Percentiles rank a stretch among this genome's conserved stretches.
Evolutionary conservation across 2,888 invertebrate species (phyloP).

Genomic region (Cerceris ruficornis): DNA sequence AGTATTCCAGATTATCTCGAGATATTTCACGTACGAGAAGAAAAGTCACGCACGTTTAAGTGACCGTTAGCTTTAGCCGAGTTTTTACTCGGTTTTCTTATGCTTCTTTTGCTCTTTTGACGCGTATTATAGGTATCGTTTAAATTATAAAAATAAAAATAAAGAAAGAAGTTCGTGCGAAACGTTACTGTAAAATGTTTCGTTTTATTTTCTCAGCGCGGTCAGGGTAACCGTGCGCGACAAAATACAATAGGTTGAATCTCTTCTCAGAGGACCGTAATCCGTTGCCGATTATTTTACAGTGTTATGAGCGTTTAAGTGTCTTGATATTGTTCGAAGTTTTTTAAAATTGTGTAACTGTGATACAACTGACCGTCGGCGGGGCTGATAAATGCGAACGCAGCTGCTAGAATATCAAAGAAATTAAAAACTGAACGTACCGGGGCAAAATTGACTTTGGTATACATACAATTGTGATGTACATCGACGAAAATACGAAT

Average conservation of each 20-base stretch:
- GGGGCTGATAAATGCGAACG: too few species aligned
- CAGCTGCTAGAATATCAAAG: too few species aligned
- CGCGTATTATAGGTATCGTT: constrained; percentile 4
- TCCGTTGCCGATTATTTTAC: not conserved
- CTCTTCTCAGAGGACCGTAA: constrained; percentile 32
- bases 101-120: not conserved
- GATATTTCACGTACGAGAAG: too few species aligned
- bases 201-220: constrained; percentile 5
- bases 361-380: too few species aligned
- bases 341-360: not conserved
- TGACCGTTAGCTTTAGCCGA: constrained; percentile 9
- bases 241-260: constrained; percentile 4
- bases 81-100: too few species aligned
- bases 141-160: constrained; percentile 12
- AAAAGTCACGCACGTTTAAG: constrained; percentile 24
- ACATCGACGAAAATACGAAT: too few species aligned
- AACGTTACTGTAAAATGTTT: not conserved
- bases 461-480: too few species aligned
- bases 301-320: not conserved
- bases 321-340: not conserved
- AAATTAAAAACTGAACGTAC: too few species aligned
- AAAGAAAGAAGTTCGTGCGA: constrained; percentile 3
- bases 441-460: too few species aligned
- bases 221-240: constrained; percentile 24
- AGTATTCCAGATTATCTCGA: not conserved